A percentile compares a stretch with the other conserved stretches of the same genome.
These are phyloP conservation scores for Parthenolecanium corni DNA, from an alignment of 2,888 invertebrate species.

Conservation along the genomic window DNA sequence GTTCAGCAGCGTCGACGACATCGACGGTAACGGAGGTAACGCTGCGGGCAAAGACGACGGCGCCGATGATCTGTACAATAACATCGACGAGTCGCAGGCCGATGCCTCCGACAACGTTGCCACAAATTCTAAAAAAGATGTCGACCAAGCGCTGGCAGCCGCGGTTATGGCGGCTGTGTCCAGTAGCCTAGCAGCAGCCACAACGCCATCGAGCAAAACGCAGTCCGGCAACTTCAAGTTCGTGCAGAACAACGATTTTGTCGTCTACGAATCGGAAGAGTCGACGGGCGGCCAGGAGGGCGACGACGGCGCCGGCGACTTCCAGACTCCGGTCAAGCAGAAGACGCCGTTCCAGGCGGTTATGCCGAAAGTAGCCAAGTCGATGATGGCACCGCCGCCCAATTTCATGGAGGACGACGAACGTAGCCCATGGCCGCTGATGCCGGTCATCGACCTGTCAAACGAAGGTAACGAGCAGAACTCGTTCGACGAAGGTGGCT, in stretches of 20 bases:
- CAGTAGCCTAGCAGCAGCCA: no score
- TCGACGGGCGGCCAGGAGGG: background rate
- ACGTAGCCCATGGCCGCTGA: conserved; percentile 16
- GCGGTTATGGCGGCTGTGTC: no score
- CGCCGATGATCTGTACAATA: conserved; percentile 18
- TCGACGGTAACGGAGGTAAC: background rate
- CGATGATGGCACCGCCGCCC: conserved; percentile 6
- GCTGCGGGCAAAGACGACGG: background rate
- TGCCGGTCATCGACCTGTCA: conserved; percentile 14
- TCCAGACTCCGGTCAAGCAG: background rate
- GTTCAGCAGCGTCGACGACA: conserved; percentile 4
- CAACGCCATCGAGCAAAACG: no score
- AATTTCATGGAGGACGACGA: conserved; percentile 13
- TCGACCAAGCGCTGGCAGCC: no score
- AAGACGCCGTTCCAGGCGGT: conserved; percentile 13
- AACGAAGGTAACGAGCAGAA: background rate
- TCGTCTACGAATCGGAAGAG: background rate
- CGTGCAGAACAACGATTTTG: background rate
- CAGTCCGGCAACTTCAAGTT: background rate
- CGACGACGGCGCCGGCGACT: background rate
- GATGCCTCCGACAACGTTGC: background rate
- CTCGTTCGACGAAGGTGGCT: background rate
- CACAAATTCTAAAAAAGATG: background rate
- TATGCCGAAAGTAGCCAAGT: conserved; percentile 8
- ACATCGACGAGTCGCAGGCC: conserved; percentile 4